Base-by-base conservation (phyloP, 2,113 vertebrate species). In the Nothobranchius kuhntae region DNA sequence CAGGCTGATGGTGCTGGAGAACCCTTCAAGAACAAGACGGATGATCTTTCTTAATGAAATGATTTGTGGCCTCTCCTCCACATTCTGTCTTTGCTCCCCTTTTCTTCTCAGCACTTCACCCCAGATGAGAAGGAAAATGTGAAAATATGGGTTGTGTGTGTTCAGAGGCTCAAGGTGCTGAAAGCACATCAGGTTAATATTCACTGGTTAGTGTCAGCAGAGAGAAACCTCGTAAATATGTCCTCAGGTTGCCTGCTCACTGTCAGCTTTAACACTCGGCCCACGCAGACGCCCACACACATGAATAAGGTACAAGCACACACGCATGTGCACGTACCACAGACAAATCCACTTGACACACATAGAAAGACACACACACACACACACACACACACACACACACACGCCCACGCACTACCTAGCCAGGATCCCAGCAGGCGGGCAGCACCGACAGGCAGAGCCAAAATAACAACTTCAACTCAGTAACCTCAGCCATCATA, bases 381-480 rank as follows among this genome's bases (percentile, higher is more conserved):
- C n/a, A n/a, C n/a, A n/a, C n/a, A n/a, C n/a, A 30, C 52, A 11
- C 40, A 17, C 24, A n/a, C 69, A 35, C 40, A 10, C 63, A 71
- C 73, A 68, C 68, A 75, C 73, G 54, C 80, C 71, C 83, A 86
- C 83, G 1, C 9, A 7, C 67, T 72, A 81, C 77, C 68, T 75
- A 74, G 78, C 80, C 71, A 68, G 80, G 64, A 78, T 76, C 73
- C 80, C 78, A 78, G 83, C 86, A 73, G 80, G 77, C 69, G 45
- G 73, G 75, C 75, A 71, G 64, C 17, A 71, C 82, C 68, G 59
- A 83, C 83, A 85, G 80, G 83, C 83, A 68, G 75, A 86, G 78
- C 82, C 83, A 78, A 82, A 88, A 88, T 82, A 82, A 77, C 68
- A 62, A 84, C 78, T 86, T 71, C 78, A 80, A 87, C 86, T 82